phyloP scores from a whole-genome alignment of 2,888 invertebrate species.

The Leptinotarsa rubiginosa region DNA sequence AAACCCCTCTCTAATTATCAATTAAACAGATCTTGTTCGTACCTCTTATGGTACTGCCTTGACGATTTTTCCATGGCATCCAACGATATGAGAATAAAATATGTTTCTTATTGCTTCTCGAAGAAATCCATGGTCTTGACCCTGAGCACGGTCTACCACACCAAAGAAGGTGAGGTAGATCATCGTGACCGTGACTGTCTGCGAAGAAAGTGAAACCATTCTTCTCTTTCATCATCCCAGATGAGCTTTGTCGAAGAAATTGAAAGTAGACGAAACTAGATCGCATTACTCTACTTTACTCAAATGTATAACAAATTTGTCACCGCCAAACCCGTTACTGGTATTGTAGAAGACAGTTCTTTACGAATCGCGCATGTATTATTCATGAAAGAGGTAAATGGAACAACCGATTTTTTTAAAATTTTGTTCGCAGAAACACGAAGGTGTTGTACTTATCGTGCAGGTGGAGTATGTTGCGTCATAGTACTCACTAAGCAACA shows the following conservation, averaged over 20 bases:
- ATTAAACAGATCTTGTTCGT: no score
- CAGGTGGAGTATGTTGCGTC: conserved; percentile 11
- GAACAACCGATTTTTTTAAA: not conserved
- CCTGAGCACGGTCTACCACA: not conserved
- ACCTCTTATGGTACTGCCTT: no score
- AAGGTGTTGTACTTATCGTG: not conserved
- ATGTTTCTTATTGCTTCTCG: not conserved
- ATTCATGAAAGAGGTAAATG: conserved; percentile 6
- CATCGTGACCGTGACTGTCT: not conserved
- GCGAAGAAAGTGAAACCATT: not conserved
- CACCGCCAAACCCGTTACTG: not conserved
- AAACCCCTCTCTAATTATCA: no score
- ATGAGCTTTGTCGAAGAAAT: not conserved
- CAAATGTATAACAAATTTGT: not conserved
- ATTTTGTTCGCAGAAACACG: conserved; percentile 11
- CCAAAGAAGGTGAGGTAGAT: not conserved
- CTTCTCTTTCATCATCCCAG: not conserved
- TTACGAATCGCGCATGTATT: not conserved
- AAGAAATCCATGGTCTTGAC: not conserved
- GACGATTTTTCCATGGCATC: no score
- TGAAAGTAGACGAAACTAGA: not conserved
- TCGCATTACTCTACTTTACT: not conserved
- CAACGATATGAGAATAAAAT: not conserved
- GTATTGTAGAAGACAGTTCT: not conserved
- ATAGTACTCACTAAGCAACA: not conserved